Evolutionary conservation across 1,140 invertebrate genomes (phyloP).

Genomic region (Aphelenchoides avenae): DNA sequence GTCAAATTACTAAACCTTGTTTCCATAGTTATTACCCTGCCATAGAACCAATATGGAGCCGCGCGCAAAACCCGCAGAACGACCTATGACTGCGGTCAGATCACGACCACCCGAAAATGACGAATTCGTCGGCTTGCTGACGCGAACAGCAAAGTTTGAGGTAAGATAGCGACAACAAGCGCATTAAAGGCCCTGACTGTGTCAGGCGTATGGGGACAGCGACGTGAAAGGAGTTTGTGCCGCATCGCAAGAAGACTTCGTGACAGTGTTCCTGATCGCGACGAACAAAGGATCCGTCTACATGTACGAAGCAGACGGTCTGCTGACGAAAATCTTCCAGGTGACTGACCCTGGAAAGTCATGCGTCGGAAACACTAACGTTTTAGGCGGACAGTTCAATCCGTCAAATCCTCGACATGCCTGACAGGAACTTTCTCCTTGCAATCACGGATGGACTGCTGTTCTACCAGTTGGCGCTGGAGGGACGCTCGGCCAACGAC

Average conservation of each 20-base stretch:
- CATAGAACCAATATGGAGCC: conserved; percentile 7
- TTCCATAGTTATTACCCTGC: neutral
- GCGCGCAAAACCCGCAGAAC: too few species aligned
- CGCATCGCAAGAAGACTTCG: conserved; percentile 4
- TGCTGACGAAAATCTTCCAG: conserved; percentile 27
- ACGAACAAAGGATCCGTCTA: conserved; percentile 32
- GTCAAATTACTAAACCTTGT: too few species aligned
- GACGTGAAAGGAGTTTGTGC: conserved; percentile 6
- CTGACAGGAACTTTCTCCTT: conserved; percentile 28
- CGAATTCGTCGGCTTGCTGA: too few species aligned
- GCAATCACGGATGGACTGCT: conserved; percentile 35
- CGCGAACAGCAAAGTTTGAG: too few species aligned
- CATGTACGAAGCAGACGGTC: conserved; percentile 24
- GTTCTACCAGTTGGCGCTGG: conserved; percentile 56
- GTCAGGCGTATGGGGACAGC: conserved; percentile 1
- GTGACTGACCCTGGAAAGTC: conserved; percentile 5
- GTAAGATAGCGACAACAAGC: neutral
- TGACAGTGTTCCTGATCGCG: conserved; percentile 23
- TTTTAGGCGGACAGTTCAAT: conserved; percentile 33
- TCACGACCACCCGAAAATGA: too few species aligned
- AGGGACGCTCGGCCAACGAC: conserved; percentile 53
- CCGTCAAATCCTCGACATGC: conserved; percentile 31
- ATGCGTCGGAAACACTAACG: neutral
- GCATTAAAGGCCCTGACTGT: conserved; percentile 4
- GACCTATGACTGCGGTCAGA: too few species aligned